phyloP scores from a whole-genome alignment of 2,113 vertebrate genomes.

The mouse (Mus musculus) region DNA sequence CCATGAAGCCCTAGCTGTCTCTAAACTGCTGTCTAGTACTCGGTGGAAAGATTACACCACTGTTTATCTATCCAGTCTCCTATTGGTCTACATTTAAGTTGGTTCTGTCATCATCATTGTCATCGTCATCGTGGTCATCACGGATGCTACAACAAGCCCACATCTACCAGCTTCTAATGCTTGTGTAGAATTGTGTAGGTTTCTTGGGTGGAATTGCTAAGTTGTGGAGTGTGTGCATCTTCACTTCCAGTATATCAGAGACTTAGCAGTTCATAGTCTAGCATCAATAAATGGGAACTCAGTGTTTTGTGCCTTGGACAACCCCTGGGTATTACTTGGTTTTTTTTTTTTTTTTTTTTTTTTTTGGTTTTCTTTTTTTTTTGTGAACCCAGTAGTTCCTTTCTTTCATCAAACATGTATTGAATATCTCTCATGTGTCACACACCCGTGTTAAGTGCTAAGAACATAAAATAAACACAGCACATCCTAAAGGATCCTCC shows the following conservation, averaged over 20 bases:
- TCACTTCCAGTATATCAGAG: not conserved
- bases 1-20: not conserved
- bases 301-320: not conserved
- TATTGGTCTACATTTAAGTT: not conserved
- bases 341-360: not conserved
- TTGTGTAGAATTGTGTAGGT: not conserved
- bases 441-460: not conserved
- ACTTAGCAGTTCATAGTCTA: not conserved
- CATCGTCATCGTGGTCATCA: not conserved
- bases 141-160: not conserved
- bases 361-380: not conserved
- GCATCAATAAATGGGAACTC: not conserved
- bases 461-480: not conserved
- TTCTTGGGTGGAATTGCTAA: not conserved
- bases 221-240: not conserved
- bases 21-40: not conserved
- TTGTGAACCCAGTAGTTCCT: not conserved
- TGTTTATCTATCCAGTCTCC: not conserved
- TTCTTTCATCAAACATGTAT: not conserved
- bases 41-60: not conserved
- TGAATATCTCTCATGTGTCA: not conserved
- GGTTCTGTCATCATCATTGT: not conserved
- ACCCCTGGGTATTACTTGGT: not conserved
- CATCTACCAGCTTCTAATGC: not conserved
- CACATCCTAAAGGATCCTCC: not conserved